Evolutionary conservation across 1,140 invertebrate genomes (phyloP).

Genomic region (Drosophila subobscura): DNA sequence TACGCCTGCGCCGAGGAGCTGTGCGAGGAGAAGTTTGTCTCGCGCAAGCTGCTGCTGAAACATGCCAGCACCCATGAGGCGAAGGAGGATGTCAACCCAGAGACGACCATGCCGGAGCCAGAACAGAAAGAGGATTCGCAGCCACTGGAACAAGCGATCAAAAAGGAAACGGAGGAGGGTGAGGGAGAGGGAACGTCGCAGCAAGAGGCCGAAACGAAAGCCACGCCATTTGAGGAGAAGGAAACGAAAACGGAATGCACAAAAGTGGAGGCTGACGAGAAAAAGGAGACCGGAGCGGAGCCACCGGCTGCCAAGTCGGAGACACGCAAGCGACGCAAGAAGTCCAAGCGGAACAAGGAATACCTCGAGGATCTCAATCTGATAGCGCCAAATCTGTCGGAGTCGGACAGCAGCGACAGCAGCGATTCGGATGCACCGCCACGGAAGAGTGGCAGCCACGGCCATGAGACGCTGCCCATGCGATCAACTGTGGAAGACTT

Average conservation of each 20-base stretch:
- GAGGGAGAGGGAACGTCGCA: not conserved
- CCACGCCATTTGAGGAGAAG: not conserved
- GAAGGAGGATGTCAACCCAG: constrained; percentile 37
- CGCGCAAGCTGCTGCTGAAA: constrained; percentile 89
- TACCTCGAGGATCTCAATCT: constrained; percentile 86
- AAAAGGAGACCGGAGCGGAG: constrained; percentile 52
- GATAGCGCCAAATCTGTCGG: constrained; percentile 91
- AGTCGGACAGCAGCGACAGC: constrained; percentile 91
- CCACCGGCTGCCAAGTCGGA: constrained; percentile 40
- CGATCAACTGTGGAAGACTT: constrained; percentile 57
- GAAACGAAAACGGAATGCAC: constrained; percentile 1
- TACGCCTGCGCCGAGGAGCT: constrained; percentile 88
- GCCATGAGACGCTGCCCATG: constrained; percentile 45
- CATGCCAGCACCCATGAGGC: constrained; percentile 85
- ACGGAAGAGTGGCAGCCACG: constrained; percentile 22
- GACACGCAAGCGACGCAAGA: constrained; percentile 84
- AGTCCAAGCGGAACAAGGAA: constrained; percentile 85
- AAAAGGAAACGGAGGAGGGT: constrained; percentile 18
- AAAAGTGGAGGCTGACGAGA: constrained; percentile 48
- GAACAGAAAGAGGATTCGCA: not conserved
- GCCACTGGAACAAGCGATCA: constrained; percentile 14
- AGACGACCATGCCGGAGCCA: not conserved
- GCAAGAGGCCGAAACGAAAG: not conserved
- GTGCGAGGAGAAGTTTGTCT: constrained; percentile 91
- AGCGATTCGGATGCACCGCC: constrained; percentile 85